Evolutionary conservation across 2,888 invertebrate species (phyloP).

Genomic region (Halictus ligatus): DNA sequence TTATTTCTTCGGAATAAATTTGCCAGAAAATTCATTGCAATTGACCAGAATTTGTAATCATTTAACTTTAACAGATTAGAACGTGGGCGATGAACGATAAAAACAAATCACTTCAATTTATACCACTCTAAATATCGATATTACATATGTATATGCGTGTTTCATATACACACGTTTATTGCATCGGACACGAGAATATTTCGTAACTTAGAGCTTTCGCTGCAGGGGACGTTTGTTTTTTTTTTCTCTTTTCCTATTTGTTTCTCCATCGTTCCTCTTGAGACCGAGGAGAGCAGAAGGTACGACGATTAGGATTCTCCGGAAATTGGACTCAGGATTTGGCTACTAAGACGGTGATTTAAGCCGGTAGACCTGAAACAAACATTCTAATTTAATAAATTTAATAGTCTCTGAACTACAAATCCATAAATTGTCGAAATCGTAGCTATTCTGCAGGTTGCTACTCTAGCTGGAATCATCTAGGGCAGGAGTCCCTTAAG

Average conservation of each 20-base stretch:
- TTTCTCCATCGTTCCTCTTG: neutral
- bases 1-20: neutral
- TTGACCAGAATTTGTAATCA: neutral
- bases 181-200: constrained; percentile 65
- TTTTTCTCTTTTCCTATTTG: constrained; percentile 13
- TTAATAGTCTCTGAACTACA: too few species aligned
- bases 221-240: constrained; percentile 3
- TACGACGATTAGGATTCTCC: constrained; percentile 42
- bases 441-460: neutral
- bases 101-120: constrained; percentile 52
- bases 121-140: constrained; percentile 48
- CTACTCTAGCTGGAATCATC: too few species aligned
- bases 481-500: neutral
- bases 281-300: constrained; percentile 51
- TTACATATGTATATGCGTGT: constrained; percentile 29
- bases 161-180: constrained; percentile 61
- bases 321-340: constrained; percentile 28
- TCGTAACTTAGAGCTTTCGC: constrained; percentile 56
- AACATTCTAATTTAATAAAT: neutral
- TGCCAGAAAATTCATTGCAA: neutral
- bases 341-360: constrained; percentile 39
- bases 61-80: neutral
- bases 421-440: neutral
- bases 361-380: constrained; percentile 72
- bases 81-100: constrained; percentile 19